Evolutionary conservation across 1,140 invertebrate genomes (phyloP).

Genomic region (Polypedilum pembai): DNA sequence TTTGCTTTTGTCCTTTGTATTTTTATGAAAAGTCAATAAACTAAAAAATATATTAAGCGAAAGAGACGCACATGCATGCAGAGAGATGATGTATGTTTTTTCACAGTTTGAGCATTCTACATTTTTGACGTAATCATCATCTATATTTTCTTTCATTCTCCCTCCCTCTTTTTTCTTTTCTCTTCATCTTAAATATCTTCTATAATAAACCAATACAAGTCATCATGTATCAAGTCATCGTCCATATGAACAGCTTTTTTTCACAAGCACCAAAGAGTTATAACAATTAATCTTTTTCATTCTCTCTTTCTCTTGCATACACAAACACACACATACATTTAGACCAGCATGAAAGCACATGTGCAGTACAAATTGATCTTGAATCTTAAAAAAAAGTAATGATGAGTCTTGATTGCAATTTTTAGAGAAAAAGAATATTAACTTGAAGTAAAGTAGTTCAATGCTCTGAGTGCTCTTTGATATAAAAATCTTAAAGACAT

Average conservation of each 20-base stretch:
- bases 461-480: neutral
- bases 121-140: slow-evolving; percentile 12
- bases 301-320: neutral
- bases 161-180: neutral
- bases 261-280: slow-evolving; percentile 10
- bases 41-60: neutral
- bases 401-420: slow-evolving; percentile 12
- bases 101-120: neutral
- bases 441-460: neutral
- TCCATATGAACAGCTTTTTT: slow-evolving; percentile 5
- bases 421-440: slow-evolving; percentile 9
- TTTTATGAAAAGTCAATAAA: slow-evolving; percentile 26
- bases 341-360: neutral
- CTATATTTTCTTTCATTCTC: neutral
- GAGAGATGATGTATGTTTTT: neutral
- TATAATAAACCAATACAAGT: neutral
- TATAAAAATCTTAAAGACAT: neutral
- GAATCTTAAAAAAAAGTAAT: neutral
- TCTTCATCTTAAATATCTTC: neutral
- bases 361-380: neutral
- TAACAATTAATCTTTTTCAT: slow-evolving; percentile 3
- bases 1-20: neutral
- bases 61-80: neutral
- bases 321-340: neutral
- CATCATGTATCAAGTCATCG: neutral